Conservation (phyloP, 2,888 invertebrate genomes). For the Zygogramma bicolorata region DNA sequence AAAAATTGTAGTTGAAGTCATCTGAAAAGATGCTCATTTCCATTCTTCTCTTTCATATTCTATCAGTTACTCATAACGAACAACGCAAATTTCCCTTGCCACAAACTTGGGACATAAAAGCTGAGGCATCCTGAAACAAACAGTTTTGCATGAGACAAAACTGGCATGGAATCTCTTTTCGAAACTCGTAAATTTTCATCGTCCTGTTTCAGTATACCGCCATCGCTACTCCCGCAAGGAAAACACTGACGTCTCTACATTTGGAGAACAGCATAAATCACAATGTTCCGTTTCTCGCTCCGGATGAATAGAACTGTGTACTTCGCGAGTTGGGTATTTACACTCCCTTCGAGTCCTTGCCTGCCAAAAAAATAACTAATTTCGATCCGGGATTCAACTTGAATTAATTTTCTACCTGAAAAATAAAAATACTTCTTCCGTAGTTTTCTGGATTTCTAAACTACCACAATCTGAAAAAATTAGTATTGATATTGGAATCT, state of each 20-base stretch:
- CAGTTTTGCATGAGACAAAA: background rate
- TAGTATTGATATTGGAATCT: no score
- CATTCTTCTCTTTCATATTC: background rate
- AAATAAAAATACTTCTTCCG: no score
- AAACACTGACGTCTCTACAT: slow-evolving; percentile 38
- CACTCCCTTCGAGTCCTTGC: background rate
- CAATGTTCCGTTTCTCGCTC: slow-evolving; percentile 38
- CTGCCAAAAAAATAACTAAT: background rate
- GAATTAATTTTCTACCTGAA: no score
- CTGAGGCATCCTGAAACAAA: background rate
- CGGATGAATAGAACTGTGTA: slow-evolving; percentile 24
- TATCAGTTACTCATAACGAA: background rate
- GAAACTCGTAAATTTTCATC: slow-evolving; percentile 33
- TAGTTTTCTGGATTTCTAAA: no score
- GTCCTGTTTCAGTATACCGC: slow-evolving; percentile 27
- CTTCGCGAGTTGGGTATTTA: slow-evolving; percentile 8
- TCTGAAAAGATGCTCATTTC: background rate
- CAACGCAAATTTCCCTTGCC: background rate
- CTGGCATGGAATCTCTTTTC: slow-evolving; percentile 20
- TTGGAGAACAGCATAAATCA: slow-evolving; percentile 45
- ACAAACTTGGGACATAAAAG: background rate
- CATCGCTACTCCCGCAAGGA: slow-evolving; percentile 32
- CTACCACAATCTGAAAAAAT: no score
- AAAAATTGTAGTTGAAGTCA: no score
- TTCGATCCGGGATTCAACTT: no score